Conservation (phyloP, 1,140 invertebrate species). For the Drosophila mauritiana region DNA sequence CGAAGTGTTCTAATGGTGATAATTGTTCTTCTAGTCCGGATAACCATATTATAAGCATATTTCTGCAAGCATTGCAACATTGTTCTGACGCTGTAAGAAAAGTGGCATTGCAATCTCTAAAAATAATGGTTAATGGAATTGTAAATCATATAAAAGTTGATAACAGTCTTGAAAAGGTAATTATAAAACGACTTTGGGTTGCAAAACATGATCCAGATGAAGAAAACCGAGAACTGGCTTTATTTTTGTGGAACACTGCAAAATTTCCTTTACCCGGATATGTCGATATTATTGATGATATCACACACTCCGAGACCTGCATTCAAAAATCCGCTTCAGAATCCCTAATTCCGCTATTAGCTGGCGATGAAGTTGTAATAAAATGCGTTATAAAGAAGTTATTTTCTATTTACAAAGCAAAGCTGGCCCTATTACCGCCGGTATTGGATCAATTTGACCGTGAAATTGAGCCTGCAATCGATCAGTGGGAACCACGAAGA, state of each 20-base stretch:
- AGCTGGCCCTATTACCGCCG: constrained; percentile 92
- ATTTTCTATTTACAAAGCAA: constrained; percentile 91
- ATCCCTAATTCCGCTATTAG: constrained; percentile 90
- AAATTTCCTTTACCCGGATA: constrained; percentile 86
- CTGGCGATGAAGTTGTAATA: constrained; percentile 86
- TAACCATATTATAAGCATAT: constrained; percentile 90
- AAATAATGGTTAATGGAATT: constrained; percentile 89
- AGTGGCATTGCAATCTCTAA: constrained; percentile 90
- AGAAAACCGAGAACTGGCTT: constrained; percentile 89
- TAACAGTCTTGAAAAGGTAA: constrained; percentile 85
- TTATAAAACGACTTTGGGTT: constrained; percentile 91
- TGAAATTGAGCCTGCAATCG: constrained; percentile 91
- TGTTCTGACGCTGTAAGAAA: constrained; percentile 89
- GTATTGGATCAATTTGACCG: constrained; percentile 96
- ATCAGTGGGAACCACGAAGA: constrained; percentile 94
- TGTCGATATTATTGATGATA: constrained; percentile 89
- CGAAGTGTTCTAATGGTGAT: constrained; percentile 88
- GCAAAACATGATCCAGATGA: constrained; percentile 90
- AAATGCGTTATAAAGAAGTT: constrained; percentile 88
- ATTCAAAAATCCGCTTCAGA: constrained; percentile 92
- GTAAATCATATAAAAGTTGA: constrained; percentile 87
- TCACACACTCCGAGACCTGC: constrained; percentile 91
- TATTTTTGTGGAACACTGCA: constrained; percentile 88
- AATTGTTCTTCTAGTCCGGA: constrained; percentile 87
- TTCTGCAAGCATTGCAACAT: constrained; percentile 92